Conservation (phyloP, 2,113 vertebrate species). For the Cricetomys ansorgei region DNA sequence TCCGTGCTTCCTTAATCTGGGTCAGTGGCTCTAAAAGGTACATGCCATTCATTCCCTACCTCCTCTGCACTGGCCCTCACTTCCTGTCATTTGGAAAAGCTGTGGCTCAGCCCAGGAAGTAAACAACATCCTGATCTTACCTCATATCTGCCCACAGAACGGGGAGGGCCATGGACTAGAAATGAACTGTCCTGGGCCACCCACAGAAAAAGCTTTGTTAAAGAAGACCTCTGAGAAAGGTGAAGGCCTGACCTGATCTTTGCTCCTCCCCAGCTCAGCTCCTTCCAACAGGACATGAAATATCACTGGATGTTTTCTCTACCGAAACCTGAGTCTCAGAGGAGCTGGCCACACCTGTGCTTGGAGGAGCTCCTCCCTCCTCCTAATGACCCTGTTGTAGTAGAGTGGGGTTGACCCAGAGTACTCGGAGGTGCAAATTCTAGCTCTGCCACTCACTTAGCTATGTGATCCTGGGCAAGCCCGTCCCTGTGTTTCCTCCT, state of each 20-base stretch:
- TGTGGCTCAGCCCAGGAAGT: not conserved
- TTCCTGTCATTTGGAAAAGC: not conserved
- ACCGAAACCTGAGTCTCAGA: not conserved
- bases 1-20: not conserved
- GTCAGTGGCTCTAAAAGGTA: not conserved
- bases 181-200: not conserved
- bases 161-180: not conserved
- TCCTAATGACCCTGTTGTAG: not conserved
- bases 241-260: not conserved
- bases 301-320: not conserved
- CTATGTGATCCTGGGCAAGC: not conserved
- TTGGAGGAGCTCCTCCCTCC: not conserved
- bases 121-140: not conserved
- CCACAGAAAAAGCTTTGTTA: not conserved
- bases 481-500: not conserved
- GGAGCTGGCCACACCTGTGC: not conserved
- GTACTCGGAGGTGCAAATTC: not conserved
- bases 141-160: not conserved
- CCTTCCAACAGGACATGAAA: not conserved
- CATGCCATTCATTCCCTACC: slow-evolving; percentile 11
- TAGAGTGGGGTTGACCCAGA: not conserved
- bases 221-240: not conserved
- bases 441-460: not conserved
- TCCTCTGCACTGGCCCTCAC: not conserved
- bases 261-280: not conserved